A percentile compares a stretch with the other conserved stretches of the same genome.
Conservation (phyloP, 2,797 vertebrate species). For the Gallinago nigripennis region DNA sequence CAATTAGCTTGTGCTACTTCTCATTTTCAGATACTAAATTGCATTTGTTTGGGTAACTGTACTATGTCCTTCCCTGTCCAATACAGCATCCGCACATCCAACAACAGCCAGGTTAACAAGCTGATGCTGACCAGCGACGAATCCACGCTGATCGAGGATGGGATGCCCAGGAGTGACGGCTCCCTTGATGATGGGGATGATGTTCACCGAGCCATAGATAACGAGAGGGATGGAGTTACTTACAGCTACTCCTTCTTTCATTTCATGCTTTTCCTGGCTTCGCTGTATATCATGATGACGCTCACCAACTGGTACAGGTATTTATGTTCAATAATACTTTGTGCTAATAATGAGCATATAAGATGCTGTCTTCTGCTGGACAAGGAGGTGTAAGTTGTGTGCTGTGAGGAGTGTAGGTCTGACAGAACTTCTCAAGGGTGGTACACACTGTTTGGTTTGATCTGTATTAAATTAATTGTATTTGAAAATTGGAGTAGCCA, state of each 20-base stretch:
- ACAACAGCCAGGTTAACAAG: conserved; percentile 95
- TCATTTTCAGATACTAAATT: neutral
- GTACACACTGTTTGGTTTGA: neutral
- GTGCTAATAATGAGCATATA: neutral
- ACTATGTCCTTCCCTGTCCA: neutral
- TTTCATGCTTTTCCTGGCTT: conserved; percentile 98
- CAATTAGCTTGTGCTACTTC: neutral
- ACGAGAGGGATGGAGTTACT: conserved; percentile 93
- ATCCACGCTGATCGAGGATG: conserved; percentile 94
- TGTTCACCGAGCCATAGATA: conserved; percentile 87
- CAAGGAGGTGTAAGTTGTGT: neutral
- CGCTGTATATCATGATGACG: conserved; percentile 99
- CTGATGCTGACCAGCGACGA: conserved; percentile 94
- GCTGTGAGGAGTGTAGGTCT: neutral
- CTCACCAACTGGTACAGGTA: conserved; percentile 99
- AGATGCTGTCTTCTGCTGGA: neutral
- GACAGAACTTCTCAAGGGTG: neutral
- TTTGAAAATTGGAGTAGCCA: neutral
- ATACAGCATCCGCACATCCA: conserved; percentile 92
- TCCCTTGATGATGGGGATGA: conserved; percentile 83
- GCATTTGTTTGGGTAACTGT: neutral
- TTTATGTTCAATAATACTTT: neutral
- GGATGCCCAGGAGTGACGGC: conserved; percentile 80
- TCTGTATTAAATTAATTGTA: neutral
- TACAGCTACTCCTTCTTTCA: conserved; percentile 99